Base-by-base conservation (phyloP, 2,113 vertebrate genomes). In the Menidia beryllina region DNA sequence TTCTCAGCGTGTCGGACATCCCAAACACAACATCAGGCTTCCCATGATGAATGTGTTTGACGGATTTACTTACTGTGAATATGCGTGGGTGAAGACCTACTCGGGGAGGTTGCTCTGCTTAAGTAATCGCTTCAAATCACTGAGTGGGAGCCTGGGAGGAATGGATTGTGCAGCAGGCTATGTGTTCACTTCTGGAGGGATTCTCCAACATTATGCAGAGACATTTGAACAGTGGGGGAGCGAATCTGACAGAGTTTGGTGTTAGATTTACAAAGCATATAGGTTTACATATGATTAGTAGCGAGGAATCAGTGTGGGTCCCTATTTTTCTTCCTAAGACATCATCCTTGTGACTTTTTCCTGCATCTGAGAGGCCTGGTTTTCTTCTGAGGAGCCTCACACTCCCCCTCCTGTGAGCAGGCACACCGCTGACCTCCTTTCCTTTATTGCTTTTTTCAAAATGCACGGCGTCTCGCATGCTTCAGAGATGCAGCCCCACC, bases 21-120 rank as follows among this genome's bases (percentile, higher is more conserved):
- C 55, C 78, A 55, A 72, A 65, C 30, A 55, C 72, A 72, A 50
- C 47, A 54, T 43, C 12, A 20, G 51, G 60, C 61, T 56, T 61
- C 20, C 26, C 61, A 11, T 76, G 72, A 86, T 78, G 20, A 66
- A 73, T 68, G 48, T 36, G 52, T 68, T 55, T 30, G 67, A 66
- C 15, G 23, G 75, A 86, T 88, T 83, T 78, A 83, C 72, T 77
- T 68, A 26, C 82, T 84, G 85, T 77, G 85, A 83, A 75, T 51
- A 67, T 72, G 81, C 39, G 77, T 81, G 66, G 77, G 77, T 39
- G 71, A 83, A 67, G 62, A 58, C 66, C 52, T 54, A 62, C 21
- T 20, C 52, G 30, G 57, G 69, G 82, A 47, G 55, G 45, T 27
- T 45, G 34, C 57, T 19, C 89, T 84, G 81, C 66, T 83, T 72